These are phyloP conservation scores for Porites evermanni DNA, from an alignment of 92 coral and sea anemone species.

Conservation along the genomic window DNA sequence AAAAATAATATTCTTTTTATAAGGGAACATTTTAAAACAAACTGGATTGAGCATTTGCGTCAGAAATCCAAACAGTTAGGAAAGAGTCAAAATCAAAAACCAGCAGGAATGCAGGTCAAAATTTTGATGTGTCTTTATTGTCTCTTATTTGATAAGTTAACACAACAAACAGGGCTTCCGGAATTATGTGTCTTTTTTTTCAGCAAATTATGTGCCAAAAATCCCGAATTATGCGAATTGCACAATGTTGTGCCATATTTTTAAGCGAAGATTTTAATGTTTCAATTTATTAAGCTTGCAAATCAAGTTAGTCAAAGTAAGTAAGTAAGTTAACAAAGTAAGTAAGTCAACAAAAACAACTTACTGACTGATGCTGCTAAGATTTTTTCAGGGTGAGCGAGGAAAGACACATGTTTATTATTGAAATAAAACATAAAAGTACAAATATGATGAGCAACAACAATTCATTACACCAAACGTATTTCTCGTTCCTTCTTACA, in stretches of 20 bases:
- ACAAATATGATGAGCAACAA: conserved; percentile 10
- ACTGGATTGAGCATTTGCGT: no score
- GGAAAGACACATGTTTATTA: neutral
- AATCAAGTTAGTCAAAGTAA: conserved; percentile 1
- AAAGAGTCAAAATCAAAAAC: no score
- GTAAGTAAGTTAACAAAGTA: neutral
- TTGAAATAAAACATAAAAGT: conserved; percentile 3
- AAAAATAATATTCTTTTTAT: no score
- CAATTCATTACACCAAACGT: conserved; percentile 8
- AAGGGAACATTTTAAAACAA: no score
- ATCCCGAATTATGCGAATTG: neutral
- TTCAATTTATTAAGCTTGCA: conserved; percentile 1
- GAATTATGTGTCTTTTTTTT: neutral
- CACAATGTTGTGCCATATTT: neutral
- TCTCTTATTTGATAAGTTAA: no score
- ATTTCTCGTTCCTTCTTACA: conserved; percentile 1
- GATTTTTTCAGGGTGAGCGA: neutral
- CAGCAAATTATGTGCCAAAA: neutral
- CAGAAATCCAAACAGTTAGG: no score
- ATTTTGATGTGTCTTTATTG: no score
- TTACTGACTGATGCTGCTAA: conserved; percentile 6
- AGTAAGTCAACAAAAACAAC: neutral
- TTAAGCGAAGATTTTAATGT: neutral
- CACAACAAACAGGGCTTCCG: neutral
- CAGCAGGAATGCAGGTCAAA: no score